Evolutionary conservation across 2,888 invertebrate genomes (phyloP), one percentile per base, ranked within the genome.

Genomic region (Hoplodrina ambigua): DNA sequence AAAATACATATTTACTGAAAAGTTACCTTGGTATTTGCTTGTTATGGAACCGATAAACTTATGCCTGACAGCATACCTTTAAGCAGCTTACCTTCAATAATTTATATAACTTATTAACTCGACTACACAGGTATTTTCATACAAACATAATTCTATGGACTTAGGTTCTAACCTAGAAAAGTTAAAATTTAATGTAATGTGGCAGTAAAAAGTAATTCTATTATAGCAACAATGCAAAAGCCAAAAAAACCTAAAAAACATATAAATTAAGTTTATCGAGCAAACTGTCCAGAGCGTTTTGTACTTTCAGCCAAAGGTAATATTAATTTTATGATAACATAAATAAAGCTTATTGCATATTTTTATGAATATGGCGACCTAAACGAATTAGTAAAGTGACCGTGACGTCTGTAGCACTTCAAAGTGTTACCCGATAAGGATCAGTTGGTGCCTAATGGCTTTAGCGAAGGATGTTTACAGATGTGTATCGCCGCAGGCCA

Each of bases 401-500:
- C 71, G 71, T 63, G 60, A 61, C 70, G 50, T 52, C 56, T 63
- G 61, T 69, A 60, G 75, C 69, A 78, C 78, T 84, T 73, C 59
- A 54, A 54, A 75, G 64, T 73, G 74, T 69, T 79, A 57, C 19
- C 37, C 37, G 86, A 87, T 85, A 83, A 81, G 83, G 75, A 85
- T 85, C 84, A 65, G 64, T 37, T 65, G 20, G 37, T 55, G 7
- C 69, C 72, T 66, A 72, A 66, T 72, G 67, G 72, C 67, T 75
- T 57, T 41, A 53, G 19, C 25, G 72, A 69, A 80, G 81, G 80
- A 82, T 83, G 78, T 84, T 86, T 83, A 85, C 72, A 70, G 69
- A 78, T 78, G 75, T 81, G 61, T 72, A 78, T 78, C 78, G 78
- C 20, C 46, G 57, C 20, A 75, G 69, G 79, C 11, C 20, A 57